These are phyloP conservation scores for Sphecodes monilicornis DNA, from an alignment of 2,888 invertebrate genomes.

Conservation along the genomic window DNA sequence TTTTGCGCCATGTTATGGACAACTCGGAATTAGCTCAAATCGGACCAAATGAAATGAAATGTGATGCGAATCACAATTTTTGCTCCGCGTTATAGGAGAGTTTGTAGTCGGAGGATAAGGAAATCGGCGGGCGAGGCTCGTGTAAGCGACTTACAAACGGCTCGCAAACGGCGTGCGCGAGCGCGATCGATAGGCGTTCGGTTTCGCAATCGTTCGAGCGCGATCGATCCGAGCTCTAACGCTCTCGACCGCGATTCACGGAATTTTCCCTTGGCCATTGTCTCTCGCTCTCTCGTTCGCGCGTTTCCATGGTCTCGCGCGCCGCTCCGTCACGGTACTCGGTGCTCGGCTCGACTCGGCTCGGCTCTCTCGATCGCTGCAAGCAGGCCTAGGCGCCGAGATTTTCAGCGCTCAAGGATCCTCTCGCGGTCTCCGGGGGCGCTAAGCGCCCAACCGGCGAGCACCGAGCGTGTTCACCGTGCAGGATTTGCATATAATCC, in stretches of 20 bases:
- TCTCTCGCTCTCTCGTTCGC: slow-evolving; percentile 6
- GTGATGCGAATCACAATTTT: no score
- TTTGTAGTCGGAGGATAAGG: slow-evolving; percentile 8
- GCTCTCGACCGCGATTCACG: slow-evolving; percentile 44
- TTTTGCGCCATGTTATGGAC: no score
- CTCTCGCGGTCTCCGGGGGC: slow-evolving; percentile 19
- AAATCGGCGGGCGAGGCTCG: slow-evolving; percentile 1
- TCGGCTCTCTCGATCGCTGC: background rate
- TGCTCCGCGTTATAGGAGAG: background rate
- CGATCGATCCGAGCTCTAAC: slow-evolving; percentile 35
- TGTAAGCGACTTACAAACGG: background rate
- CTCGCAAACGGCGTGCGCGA: background rate
- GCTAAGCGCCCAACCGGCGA: background rate
- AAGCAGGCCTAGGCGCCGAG: background rate
- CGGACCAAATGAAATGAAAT: no score
- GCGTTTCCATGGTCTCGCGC: slow-evolving; percentile 2
- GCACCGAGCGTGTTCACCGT: slow-evolving; percentile 17
- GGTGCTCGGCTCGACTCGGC: background rate
- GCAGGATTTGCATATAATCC: slow-evolving; percentile 47
- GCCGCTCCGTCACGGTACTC: background rate
- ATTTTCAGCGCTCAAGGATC: slow-evolving; percentile 19
- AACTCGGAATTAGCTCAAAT: no score
- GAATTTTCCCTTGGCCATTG: slow-evolving; percentile 60
- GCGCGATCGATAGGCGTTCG: slow-evolving; percentile 33
- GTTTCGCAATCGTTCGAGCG: slow-evolving; percentile 49